phyloP scores from a whole-genome alignment of 2,797 vertebrate genomes.

The Acomys russatus region DNA sequence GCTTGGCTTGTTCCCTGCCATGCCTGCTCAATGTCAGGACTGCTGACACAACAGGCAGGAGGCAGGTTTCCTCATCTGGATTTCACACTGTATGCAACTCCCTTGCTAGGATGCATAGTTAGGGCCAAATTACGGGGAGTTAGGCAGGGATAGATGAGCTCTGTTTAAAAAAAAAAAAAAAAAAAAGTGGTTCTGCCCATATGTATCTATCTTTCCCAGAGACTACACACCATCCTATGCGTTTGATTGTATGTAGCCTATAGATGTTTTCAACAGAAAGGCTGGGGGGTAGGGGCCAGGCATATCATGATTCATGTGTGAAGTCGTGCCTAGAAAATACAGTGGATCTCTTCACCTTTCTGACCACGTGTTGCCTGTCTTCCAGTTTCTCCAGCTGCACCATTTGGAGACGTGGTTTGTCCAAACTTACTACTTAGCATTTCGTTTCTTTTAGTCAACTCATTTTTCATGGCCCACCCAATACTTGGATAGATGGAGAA shows the following conservation, averaged over 20 bases:
- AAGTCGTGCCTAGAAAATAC: background rate
- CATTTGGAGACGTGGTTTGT: background rate
- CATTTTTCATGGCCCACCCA: background rate
- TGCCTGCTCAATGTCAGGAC: background rate
- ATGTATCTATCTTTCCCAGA: background rate
- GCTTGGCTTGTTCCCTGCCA: slow-evolving; percentile 25
- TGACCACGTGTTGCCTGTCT: background rate
- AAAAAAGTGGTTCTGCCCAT: slow-evolving; percentile 32
- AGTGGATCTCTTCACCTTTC: background rate
- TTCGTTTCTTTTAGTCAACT: background rate
- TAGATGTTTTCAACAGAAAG: background rate
- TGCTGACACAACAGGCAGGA: background rate
- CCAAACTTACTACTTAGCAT: background rate
- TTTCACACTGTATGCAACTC: background rate
- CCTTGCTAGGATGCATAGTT: background rate
- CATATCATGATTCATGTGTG: background rate
- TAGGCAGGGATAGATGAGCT: background rate
- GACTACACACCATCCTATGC: background rate
- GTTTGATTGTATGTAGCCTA: background rate
- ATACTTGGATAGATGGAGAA: background rate
- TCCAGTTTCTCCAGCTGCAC: background rate
- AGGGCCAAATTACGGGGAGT: slow-evolving; percentile 1
- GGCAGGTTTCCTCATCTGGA: background rate
- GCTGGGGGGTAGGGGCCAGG: too few species aligned
- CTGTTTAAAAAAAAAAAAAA: background rate